Conservation (phyloP, 2,113 vertebrate genomes). For the Entelurus aequoreus region DNA sequence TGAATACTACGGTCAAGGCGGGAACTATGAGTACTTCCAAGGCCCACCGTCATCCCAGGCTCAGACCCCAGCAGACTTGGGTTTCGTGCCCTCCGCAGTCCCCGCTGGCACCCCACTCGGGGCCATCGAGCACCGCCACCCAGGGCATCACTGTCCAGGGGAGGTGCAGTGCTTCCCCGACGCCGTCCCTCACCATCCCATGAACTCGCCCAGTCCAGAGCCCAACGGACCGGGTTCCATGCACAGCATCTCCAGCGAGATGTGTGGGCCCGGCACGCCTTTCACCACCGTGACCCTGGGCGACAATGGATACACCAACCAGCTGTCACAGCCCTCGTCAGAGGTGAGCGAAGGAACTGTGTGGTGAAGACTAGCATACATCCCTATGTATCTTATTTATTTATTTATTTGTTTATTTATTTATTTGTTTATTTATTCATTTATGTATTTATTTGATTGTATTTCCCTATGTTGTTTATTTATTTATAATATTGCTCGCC, state of each 20-base stretch:
- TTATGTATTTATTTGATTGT: slow-evolving; percentile 35
- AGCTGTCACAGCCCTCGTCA: slow-evolving; percentile 88
- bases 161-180: slow-evolving; percentile 91
- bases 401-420: not conserved
- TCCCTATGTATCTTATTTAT: slow-evolving; percentile 14
- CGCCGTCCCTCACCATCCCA: slow-evolving; percentile 83
- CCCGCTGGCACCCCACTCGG: slow-evolving; percentile 89
- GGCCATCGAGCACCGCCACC: slow-evolving; percentile 85
- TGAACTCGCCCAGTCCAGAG: slow-evolving; percentile 93
- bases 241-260: slow-evolving; percentile 90
- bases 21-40: slow-evolving; percentile 97
- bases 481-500: too few species aligned
- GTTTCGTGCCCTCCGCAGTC: slow-evolving; percentile 87
- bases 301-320: slow-evolving; percentile 86
- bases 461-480: slow-evolving; percentile 8
- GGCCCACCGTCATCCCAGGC: slow-evolving; percentile 90
- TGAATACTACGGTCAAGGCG: slow-evolving; percentile 90
- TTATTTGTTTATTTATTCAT: not conserved
- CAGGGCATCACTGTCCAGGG: slow-evolving; percentile 83
- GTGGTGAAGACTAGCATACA: slow-evolving; percentile 77
- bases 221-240: slow-evolving; percentile 85
- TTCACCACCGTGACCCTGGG: slow-evolving; percentile 89
- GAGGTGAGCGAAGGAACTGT: slow-evolving; percentile 96
- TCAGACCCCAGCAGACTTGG: slow-evolving; percentile 92
- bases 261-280: slow-evolving; percentile 86